Evolutionary conservation across 2,113 vertebrate genomes (phyloP), one percentile per base, ranked within the genome.

Genomic region (Oncorhynchus mykiss): DNA sequence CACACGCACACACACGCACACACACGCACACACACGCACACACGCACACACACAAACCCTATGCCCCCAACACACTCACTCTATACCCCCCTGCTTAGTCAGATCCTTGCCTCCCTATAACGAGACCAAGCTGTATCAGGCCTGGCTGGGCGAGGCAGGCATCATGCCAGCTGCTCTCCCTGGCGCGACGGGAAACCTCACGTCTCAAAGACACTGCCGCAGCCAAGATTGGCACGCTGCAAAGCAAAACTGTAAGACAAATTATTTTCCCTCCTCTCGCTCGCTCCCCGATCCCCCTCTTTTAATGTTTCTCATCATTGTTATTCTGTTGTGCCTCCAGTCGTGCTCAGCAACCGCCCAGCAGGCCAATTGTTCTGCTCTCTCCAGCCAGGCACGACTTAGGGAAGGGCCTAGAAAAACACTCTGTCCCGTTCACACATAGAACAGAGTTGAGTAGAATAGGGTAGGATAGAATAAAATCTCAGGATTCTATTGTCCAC

Each of bases 291-390:
- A 25, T 14, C 16, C 70, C 45, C 70, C 34, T 22, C 67, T 59
- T 77, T 66, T 45, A 75, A 2, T 75, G n/a, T 67, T 73, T 75
- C 25, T 69, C 25, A 39, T 82, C 67, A 48, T 68, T 78, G 39
- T 79, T 66, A 70, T 78, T 78, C 73, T 72, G 27, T 27, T 29
- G 24, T 71, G n/a, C 31, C 49, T 71, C 51, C 49, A 27, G 48
- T 57, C 16, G 3, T 54, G 14, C 51, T 54, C 51, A 54, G 51
- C 16, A 54, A 54, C 51, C 51, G 5, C 12, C 51, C 51, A 54
- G 51, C 3, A 54, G 51, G 51, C 14, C 12, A 54, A 18, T 16
- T 54, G 51, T 18, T 18, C 14, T 54, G 51, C 51, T 54, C 51
- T 54, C 14, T 54, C 3, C 51, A 54, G 51, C 51, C 51, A 54